Conservation (phyloP, 2,888 invertebrate genomes). For the Aethes cnicana region DNA sequence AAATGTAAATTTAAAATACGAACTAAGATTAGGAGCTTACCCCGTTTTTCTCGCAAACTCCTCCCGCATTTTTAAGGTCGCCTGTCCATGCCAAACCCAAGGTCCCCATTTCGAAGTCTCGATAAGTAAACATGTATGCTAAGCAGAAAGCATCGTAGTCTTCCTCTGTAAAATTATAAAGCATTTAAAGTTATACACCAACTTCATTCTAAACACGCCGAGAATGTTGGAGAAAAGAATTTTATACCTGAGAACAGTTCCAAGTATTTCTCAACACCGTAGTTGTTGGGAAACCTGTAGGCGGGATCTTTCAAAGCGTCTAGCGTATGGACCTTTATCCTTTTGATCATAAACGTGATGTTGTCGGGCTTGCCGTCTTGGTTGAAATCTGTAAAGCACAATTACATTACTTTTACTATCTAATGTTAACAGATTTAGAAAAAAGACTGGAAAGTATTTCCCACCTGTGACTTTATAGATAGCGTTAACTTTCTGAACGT, state of each 20-base stretch:
- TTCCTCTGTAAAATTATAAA: constrained; percentile 92
- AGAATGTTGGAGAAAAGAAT: constrained; percentile 31
- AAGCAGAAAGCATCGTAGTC: constrained; percentile 99
- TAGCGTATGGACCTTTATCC: constrained; percentile 95
- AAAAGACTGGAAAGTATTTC: constrained; percentile 31
- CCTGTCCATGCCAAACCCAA: constrained; percentile 99
- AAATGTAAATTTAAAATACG: background rate
- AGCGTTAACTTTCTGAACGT: constrained; percentile 95
- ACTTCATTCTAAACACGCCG: constrained; percentile 22
- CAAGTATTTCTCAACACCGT: constrained; percentile 98
- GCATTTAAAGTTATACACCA: constrained; percentile 42
- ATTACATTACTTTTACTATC: constrained; percentile 32
- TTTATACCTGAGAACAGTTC: constrained; percentile 94
- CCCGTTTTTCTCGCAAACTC: constrained; percentile 98
- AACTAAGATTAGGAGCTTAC: constrained; percentile 76
- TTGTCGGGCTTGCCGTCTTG: constrained; percentile 95
- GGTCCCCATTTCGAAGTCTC: constrained; percentile 97
- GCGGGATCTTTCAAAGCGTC: constrained; percentile 92
- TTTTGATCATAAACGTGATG: constrained; percentile 97
- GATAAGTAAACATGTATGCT: constrained; percentile 99
- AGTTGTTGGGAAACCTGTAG: constrained; percentile 96
- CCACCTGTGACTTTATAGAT: constrained; percentile 93
- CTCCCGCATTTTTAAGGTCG: constrained; percentile 97
- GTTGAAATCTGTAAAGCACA: constrained; percentile 90
- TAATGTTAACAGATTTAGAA: constrained; percentile 1